phyloP scores from a whole-genome alignment of 1,140 invertebrate species.

The Panonychus citri region DNA sequence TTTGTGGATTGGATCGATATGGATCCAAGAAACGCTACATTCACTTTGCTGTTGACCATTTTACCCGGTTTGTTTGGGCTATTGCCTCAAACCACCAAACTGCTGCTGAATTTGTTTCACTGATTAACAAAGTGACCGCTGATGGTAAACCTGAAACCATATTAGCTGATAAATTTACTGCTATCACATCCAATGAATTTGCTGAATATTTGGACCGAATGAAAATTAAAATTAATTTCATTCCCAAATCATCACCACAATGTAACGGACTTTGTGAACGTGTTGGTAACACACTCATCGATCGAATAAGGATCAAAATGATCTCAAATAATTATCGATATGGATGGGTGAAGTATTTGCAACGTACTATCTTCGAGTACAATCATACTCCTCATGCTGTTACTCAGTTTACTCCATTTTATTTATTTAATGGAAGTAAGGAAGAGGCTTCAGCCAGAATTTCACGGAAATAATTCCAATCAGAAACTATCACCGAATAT shows the following conservation, averaged over 20 bases:
- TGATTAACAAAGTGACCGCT: background rate
- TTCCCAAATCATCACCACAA: background rate
- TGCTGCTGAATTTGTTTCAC: conserved; percentile 1
- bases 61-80: background rate
- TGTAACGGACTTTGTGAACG: too few relatives aligned
- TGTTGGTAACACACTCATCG: too few relatives aligned
- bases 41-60: conserved; percentile 4
- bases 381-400: too few relatives aligned
- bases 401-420: too few relatives aligned
- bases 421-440: too few relatives aligned
- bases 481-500: too few relatives aligned
- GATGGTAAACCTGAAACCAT: background rate
- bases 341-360: too few relatives aligned
- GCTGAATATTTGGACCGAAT: background rate
- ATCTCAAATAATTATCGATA: too few relatives aligned
- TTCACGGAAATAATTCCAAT: too few relatives aligned
- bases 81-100: conserved; percentile 1
- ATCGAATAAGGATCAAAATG: too few relatives aligned
- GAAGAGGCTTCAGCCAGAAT: too few relatives aligned
- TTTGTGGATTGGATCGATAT: background rate
- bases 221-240: background rate
- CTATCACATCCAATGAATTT: background rate
- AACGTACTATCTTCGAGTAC: too few relatives aligned
- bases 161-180: conserved; percentile 1
- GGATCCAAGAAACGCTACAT: background rate